phyloP scores from a whole-genome alignment of 2,888 invertebrate genomes.

The Pollenia labialis region DNA sequence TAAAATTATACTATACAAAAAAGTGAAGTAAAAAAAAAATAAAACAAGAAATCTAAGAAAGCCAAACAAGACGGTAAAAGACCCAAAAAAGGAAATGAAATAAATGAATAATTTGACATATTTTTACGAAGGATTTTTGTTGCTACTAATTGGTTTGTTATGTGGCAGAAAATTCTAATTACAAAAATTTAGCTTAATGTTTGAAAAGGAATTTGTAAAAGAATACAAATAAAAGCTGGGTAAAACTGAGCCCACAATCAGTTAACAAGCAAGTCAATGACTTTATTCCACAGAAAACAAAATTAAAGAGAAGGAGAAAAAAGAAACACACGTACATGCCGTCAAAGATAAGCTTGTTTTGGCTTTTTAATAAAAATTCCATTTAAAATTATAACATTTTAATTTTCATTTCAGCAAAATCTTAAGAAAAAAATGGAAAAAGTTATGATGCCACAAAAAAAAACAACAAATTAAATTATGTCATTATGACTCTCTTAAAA shows the following conservation, averaged over 20 bases:
- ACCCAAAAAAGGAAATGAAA: slow-evolving; percentile 20
- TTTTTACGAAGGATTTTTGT: slow-evolving; percentile 17
- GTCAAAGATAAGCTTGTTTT: slow-evolving; percentile 30
- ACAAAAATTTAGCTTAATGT: slow-evolving; percentile 42
- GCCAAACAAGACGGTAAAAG: not conserved
- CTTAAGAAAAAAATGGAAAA: not conserved
- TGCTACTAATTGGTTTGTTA: slow-evolving; percentile 68
- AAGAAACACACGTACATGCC: slow-evolving; percentile 24
- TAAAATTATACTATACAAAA: slow-evolving; percentile 37
- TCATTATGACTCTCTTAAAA: slow-evolving; percentile 33
- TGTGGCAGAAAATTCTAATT: slow-evolving; percentile 63
- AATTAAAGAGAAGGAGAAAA: not conserved
- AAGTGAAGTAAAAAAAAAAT: not conserved
- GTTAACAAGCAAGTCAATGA: slow-evolving; percentile 42
- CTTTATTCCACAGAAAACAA: slow-evolving; percentile 22
- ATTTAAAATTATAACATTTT: slow-evolving; percentile 26
- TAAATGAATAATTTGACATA: slow-evolving; percentile 68
- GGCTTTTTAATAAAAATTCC: slow-evolving; percentile 39
- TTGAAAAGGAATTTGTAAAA: slow-evolving; percentile 8
- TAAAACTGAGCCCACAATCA: slow-evolving; percentile 8
- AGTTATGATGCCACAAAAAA: not conserved
- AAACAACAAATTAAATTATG: slow-evolving; percentile 44
- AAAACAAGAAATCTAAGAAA: slow-evolving; percentile 30
- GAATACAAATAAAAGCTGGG: slow-evolving; percentile 37
- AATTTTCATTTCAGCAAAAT: slow-evolving; percentile 23